A percentile compares a stretch with the other conserved stretches of the same genome.
phyloP scores from a whole-genome alignment of 2,888 invertebrate genomes.

The Trichogramma dendrolimi region DNA sequence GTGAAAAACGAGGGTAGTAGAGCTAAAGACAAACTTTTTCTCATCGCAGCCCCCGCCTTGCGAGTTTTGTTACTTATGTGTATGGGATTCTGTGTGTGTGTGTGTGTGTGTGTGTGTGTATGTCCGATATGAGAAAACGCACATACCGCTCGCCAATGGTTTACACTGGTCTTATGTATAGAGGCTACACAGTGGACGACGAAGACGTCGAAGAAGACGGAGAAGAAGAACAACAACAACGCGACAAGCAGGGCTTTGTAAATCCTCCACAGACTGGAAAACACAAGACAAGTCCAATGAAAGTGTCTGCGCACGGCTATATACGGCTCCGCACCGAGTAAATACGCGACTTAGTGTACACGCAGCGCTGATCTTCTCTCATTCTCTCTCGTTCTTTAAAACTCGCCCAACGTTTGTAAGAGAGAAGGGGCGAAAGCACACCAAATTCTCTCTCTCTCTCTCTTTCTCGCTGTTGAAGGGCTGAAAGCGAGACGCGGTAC shows the following conservation, averaged over 20 bases:
- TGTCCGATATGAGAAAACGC: too few relatives aligned
- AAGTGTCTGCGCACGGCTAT: conserved; percentile 13
- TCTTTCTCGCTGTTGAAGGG: too few relatives aligned
- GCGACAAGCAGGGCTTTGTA: too few relatives aligned
- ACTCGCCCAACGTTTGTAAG: background rate
- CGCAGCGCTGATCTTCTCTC: conserved; percentile 17
- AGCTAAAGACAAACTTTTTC: conserved; percentile 20
- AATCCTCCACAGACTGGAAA: background rate
- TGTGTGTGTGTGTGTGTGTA: too few relatives aligned
- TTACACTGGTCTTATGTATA: too few relatives aligned
- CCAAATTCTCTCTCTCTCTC: too few relatives aligned
- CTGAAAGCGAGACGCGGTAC: too few relatives aligned
- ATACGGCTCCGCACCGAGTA: conserved; percentile 6
- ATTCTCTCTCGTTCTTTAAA: conserved; percentile 17
- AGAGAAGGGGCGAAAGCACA: background rate
- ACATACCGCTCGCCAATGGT: conserved; percentile 2
- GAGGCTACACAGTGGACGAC: too few relatives aligned
- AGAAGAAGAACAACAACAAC: too few relatives aligned
- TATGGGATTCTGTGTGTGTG: too few relatives aligned
- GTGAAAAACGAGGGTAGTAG: background rate
- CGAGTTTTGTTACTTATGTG: background rate
- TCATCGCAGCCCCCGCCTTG: conserved; percentile 14
- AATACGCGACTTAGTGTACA: conserved; percentile 9
- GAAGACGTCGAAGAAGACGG: too few relatives aligned
- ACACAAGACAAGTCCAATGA: conserved; percentile 23